Conservation (phyloP, 2,797 vertebrate genomes). For the Rhinophrynus dorsalis region DNA sequence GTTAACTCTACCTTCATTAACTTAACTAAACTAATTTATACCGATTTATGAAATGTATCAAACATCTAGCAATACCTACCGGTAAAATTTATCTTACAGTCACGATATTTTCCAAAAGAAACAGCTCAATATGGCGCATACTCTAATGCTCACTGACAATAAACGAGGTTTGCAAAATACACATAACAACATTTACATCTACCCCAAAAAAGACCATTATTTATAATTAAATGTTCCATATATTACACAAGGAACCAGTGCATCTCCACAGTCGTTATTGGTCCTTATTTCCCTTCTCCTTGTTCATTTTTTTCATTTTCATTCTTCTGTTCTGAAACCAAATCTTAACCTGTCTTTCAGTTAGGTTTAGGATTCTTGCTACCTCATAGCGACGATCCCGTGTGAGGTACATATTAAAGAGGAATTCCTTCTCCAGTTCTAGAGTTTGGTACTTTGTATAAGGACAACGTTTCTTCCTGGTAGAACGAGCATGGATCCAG, state of each 20-base stretch:
- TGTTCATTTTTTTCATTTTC: slow-evolving; percentile 99
- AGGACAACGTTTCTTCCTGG: slow-evolving; percentile 96
- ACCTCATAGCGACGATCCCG: slow-evolving; percentile 96
- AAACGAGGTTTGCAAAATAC: slow-evolving; percentile 64
- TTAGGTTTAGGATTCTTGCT: slow-evolving; percentile 94
- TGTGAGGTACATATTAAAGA: slow-evolving; percentile 98
- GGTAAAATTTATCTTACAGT: slow-evolving; percentile 65
- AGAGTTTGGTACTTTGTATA: slow-evolving; percentile 98
- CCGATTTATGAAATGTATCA: slow-evolving; percentile 60
- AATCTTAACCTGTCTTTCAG: slow-evolving; percentile 98
- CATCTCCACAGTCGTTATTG: slow-evolving; percentile 63
- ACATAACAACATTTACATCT: slow-evolving; percentile 65
- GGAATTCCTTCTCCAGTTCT: slow-evolving; percentile 98
- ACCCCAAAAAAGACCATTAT: slow-evolving; percentile 37
- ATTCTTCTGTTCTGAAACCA: slow-evolving; percentile 99
- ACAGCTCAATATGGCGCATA: slow-evolving; percentile 56
- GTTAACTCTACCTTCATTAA: slow-evolving; percentile 54
- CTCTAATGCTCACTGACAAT: slow-evolving; percentile 60
- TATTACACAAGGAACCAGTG: slow-evolving; percentile 27
- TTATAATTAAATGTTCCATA: slow-evolving; percentile 29
- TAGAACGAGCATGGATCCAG: slow-evolving; percentile 97
- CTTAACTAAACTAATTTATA: slow-evolving; percentile 61
- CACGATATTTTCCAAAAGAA: slow-evolving; percentile 62
- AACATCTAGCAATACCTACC: slow-evolving; percentile 62
- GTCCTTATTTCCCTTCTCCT: slow-evolving; percentile 87